Base-by-base conservation (phyloP, 2,888 invertebrate genomes). In the Caenorhabditis becei region DNA sequence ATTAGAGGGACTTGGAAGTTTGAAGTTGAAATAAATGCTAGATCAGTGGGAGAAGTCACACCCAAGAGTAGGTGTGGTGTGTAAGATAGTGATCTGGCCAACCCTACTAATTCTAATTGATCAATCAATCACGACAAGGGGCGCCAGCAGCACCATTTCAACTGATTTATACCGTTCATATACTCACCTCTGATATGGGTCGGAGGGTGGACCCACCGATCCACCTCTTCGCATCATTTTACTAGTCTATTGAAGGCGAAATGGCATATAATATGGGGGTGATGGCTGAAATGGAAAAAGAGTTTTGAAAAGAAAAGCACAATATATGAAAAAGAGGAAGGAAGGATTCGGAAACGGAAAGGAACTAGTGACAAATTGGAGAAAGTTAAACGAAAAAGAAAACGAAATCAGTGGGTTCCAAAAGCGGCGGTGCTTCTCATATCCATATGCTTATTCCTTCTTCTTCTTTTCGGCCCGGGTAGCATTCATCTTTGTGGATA, bases 141-240 rank as follows among this genome's bases (percentile, higher is more conserved):
- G 51, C 51, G 51, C 47, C 18, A n/a, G 47, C 18, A 2, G 7
- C 1, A 8, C 7, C 24, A 51, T 24, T 51, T 24, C 23, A 24
- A 18, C 49, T 63, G 28, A 32, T 16, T 32, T 10, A 32, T 32
- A n/a, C n/a, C n/a, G n/a, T n/a, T n/a, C n/a, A 37, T 2, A 66
- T 24, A 59, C 62, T 56, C 23, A 80, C 79, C 74, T 80, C 51
- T 80, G 79, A 74, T 80, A 80, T 24, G 79, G 79, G 49, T 80
- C 79, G 35, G 51, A 35, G 56, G 79, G 79, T 69, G 79, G 79
- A 65, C 79, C 79, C 63, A 80, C 74, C 41, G 79, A 80, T 63
- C 79, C 79, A 65, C 79, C 79, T 54, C 79, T 44, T 53, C 79
- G 67, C 79, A 80, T 80, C 79, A 80, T 80, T 63, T 63, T 65